Conservation (phyloP, 2,888 invertebrate species). For the Tetramorium bicarinatum region DNA sequence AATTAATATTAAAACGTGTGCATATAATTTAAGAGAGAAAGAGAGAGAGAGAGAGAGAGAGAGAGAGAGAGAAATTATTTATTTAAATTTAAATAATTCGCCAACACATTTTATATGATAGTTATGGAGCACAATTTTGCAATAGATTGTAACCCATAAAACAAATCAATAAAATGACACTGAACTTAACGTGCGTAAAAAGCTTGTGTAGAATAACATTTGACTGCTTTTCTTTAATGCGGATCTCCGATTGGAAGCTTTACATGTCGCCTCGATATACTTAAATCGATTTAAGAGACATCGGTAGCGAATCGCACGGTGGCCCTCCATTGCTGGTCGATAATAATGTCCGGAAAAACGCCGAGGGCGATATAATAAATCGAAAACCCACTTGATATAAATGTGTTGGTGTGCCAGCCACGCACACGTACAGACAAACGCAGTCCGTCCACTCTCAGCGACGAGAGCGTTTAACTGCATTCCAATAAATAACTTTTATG, state of each 20-base stretch:
- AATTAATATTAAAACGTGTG: neutral
- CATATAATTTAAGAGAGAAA: neutral
- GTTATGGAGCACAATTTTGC: neutral
- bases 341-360: constrained; percentile 64
- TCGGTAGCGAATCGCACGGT: constrained; percentile 23
- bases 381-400: constrained; percentile 49
- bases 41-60: too few species aligned
- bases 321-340: constrained; percentile 37
- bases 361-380: constrained; percentile 62
- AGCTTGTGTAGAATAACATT: neutral
- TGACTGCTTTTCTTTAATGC: neutral
- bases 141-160: neutral
- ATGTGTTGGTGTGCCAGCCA: neutral
- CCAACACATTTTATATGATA: neutral
- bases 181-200: neutral
- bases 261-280: constrained; percentile 21
- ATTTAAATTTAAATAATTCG: constrained; percentile 16
- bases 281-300: constrained; percentile 43
- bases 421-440: constrained; percentile 10
- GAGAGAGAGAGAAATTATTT: neutral
- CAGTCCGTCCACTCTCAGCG: constrained; percentile 20
- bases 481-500: constrained; percentile 74
- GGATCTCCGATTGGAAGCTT: constrained; percentile 22
- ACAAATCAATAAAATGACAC: neutral
- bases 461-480: constrained; percentile 60